Base-by-base conservation (phyloP, 2,797 vertebrate species). In the Phoeniculus purpureus region DNA sequence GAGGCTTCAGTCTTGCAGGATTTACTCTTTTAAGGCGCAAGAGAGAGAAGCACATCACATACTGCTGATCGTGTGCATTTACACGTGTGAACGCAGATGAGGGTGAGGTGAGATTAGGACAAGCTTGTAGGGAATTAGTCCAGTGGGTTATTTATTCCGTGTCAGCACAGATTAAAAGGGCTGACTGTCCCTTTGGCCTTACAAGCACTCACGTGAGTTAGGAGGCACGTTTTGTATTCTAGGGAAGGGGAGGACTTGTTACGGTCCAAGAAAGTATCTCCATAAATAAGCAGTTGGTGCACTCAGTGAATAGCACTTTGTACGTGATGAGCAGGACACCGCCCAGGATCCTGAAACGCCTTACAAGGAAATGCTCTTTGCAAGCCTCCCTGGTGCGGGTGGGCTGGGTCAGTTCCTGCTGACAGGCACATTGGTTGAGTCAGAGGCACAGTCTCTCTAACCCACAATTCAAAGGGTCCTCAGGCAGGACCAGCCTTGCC, bases 121-220 rank as follows among this genome's bases (percentile, higher is more conserved):
- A 94, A 80, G 14, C 76, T 70, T 55, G 27, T 32, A 84, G 78
- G 55, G 94, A 96, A 96, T 95, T 95, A 96, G 95, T 95, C 93
- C 85, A 85, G 66, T 85, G 85, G 88, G 94, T 97, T 95, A 96
- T 95, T 97, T 95, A 94, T 95, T 96, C 61, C 88, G 56, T 67
- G 85, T 73, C 85, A 95, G 85, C 74, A 89, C 60, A 79, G 87
- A 93, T 94, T 96, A 94, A 94, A 89, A 92, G 77, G 77, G 64
- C 31, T 94, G 89, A 65, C 64, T 52, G 74, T 71, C 82, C 82
- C 67, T 89, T 82, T 55, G 32, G 77, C 60, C 51, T 91, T 40
- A 79, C 0, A 1, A 88, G 71, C 65, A 10, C 52, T 90, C 85
- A 87, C 3, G 29, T 89, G 89, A 96, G 58, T 71, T 87, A 79